Evolutionary conservation across 1,140 invertebrate genomes (phyloP), one percentile per base, ranked within the genome.

Genomic region (Saccostrea echinata): DNA sequence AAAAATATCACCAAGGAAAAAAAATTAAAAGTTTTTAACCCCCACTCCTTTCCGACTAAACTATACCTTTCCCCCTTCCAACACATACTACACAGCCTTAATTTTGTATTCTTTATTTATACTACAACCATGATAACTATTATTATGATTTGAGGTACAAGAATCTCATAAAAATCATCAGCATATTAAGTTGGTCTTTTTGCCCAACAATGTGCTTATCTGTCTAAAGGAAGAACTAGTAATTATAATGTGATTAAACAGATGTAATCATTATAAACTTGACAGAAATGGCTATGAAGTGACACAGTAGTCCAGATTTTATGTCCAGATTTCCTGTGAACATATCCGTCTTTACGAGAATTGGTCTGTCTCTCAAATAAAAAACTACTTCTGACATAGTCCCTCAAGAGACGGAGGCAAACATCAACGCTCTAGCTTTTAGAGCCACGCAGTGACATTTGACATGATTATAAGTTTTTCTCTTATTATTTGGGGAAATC

Each of bases 291-390:
- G 30, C 68, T 76, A 27, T 33, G 27, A 30, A 13, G 27, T 76
- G 68, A 76, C 68, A 76, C 8, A 30, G 68, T 13, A 16, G 27
- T 76, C 13, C 68, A 27, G 27, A 30, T 61, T 76, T 76, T 76
- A 76, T 76, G 68, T 76, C 68, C 68, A 76, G 68, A 76, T 76
- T 76, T 76, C 57, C 57, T 64, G 57, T 64, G 43, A 43, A 43
- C 43, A 43, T 43, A 8, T 9, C 43, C 43, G 43, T 43, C 30
- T 33, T 33, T 76, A 76, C 33, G 24, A 11, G 55, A 4, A 1
- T 21, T 61, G 55, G 55, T n/a, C 55, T 18, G 68, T 33, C 68
- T 76, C 13, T 33, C 68, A 76, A 76, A 76, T 3, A 76, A 13
- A 76, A 76, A 76, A 76, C 30, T 43, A 30, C 68, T 76, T 76